Percentiles rank a stretch among this genome's conserved stretches.
These are phyloP conservation scores for Hoplostethus mediterraneus DNA, from an alignment of 2,797 vertebrate genomes.

Conservation along the genomic window DNA sequence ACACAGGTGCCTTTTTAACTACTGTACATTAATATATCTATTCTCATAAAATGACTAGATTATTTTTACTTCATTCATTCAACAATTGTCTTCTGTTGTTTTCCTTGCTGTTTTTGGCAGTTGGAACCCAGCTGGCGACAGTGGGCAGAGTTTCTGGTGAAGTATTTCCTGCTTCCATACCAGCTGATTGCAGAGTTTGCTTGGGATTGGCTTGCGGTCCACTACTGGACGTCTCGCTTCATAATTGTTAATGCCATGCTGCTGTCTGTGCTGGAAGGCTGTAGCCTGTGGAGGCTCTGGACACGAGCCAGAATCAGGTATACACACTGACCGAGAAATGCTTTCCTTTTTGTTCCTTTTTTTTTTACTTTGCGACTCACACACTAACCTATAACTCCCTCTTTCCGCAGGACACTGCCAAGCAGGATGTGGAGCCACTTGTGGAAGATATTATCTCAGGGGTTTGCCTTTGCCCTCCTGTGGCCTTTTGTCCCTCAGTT, in stretches of 20 bases:
- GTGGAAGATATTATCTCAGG: conserved; percentile 90
- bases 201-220: conserved; percentile 94
- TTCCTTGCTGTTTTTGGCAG: conserved; percentile 45
- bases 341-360: not conserved
- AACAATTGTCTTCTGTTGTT: not conserved
- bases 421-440: conserved; percentile 90
- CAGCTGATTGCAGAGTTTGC: conserved; percentile 95
- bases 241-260: conserved; percentile 93
- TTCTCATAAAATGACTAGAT: not conserved
- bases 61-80: not conserved
- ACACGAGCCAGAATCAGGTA: conserved; percentile 88
- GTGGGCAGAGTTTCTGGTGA: conserved; percentile 92
- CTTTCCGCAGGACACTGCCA: conserved; percentile 86
- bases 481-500: conserved; percentile 96
- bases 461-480: conserved; percentile 90
- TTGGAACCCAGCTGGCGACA: conserved; percentile 90
- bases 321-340: not conserved
- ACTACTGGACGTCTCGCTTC: conserved; percentile 95
- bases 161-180: conserved; percentile 92
- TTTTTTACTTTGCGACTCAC: not conserved
- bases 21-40: not conserved
- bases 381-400: conserved; percentile 13
- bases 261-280: conserved; percentile 90
- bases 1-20: conserved; percentile 63
- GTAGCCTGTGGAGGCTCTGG: conserved; percentile 91